phyloP scores from a whole-genome alignment of 1,140 invertebrate genomes.

The Teleogryllus occipitalis region DNA sequence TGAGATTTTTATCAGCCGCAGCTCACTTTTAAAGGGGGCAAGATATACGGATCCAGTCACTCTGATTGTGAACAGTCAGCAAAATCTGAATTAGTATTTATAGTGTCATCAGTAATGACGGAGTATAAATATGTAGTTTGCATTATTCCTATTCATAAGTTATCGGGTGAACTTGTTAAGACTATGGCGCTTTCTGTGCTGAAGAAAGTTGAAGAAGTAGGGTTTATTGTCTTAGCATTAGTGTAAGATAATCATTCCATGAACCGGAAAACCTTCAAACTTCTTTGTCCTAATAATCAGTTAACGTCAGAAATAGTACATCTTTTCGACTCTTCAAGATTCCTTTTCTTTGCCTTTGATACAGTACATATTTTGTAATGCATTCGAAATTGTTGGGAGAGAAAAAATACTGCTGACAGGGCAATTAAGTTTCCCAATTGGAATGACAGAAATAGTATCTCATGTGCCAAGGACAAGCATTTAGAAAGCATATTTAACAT shows the following conservation, averaged over 20 bases:
- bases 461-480: neutral
- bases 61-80: neutral
- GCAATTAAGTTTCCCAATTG: neutral
- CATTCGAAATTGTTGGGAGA: neutral
- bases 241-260: neutral
- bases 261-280: neutral
- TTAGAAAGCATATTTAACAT: neutral
- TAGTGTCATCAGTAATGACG: too few relatives aligned
- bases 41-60: neutral
- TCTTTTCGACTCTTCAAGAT: neutral
- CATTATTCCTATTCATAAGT: too few relatives aligned
- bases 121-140: too few relatives aligned
- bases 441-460: neutral
- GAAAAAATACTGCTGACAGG: neutral
- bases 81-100: neutral
- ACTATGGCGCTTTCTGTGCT: neutral
- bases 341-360: neutral
- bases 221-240: neutral
- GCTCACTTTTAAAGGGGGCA: neutral
- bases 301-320: neutral
- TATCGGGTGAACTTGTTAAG: neutral
- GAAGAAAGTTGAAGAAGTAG: neutral
- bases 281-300: neutral
- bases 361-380: conserved; percentile 1
- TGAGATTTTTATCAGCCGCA: neutral